Conservation (phyloP, 1,140 invertebrate species). For the Cardiocondyla obscurior region DNA sequence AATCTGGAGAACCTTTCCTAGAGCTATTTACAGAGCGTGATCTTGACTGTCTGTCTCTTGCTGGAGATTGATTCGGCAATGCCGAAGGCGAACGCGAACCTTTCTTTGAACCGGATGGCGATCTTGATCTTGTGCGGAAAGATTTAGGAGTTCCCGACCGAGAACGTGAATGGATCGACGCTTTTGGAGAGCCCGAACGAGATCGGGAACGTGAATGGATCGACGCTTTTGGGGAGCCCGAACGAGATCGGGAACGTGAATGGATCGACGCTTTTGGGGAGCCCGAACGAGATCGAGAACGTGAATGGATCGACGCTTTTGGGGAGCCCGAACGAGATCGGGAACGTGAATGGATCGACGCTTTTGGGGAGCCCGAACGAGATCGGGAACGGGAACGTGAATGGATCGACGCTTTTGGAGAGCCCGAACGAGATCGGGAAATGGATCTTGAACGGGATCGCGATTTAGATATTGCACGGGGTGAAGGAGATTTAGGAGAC, state of each 20-base stretch:
- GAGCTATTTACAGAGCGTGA: slow-evolving; percentile 60
- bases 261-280: too few species aligned
- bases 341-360: slow-evolving; percentile 12
- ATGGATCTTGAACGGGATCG: slow-evolving; percentile 63
- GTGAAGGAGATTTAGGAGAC: slow-evolving; percentile 53
- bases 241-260: slow-evolving; percentile 60
- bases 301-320: too few species aligned
- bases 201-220: slow-evolving; percentile 68
- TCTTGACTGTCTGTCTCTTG: slow-evolving; percentile 34
- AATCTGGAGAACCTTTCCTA: slow-evolving; percentile 40
- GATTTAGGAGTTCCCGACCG: slow-evolving; percentile 36
- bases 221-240: too few species aligned
- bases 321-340: slow-evolving; percentile 20
- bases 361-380: slow-evolving; percentile 54
- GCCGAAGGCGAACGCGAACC: slow-evolving; percentile 40
- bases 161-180: slow-evolving; percentile 12
- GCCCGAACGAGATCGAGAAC: slow-evolving; percentile 65
- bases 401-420: slow-evolving; percentile 7
- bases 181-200: slow-evolving; percentile 18
- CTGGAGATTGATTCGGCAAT: slow-evolving; percentile 19
- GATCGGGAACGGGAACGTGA: slow-evolving; percentile 55
- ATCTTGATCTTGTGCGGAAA: slow-evolving; percentile 59
- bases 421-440: slow-evolving; percentile 64
- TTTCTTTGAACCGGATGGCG: slow-evolving; percentile 40
- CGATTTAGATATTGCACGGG: slow-evolving; percentile 40